Evolutionary conservation across 2,888 invertebrate genomes (phyloP), one percentile per base, ranked within the genome.

Genomic region (Carterocephalus palaemon): DNA sequence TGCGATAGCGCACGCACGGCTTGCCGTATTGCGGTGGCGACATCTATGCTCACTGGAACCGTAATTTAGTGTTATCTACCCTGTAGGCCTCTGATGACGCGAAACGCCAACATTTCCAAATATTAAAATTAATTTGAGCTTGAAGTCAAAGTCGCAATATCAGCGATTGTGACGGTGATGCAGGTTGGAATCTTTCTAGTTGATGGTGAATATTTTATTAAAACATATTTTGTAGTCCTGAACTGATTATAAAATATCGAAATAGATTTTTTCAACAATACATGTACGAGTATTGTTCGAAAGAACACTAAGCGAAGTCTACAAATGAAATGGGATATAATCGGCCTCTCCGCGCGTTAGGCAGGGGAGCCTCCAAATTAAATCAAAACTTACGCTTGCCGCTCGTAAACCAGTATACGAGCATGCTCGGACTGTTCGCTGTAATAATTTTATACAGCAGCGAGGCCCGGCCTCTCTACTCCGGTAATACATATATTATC

Each of bases 1-100:
- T 19, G 13, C 33, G 41, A 41, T 41, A 26, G 15, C 33, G 41
- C 41, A 41, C 41, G 41, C 41, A 9, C 33, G 43, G 43, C 36
- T 45, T 29, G n/a, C 17, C 16, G 33, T 29, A 49, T 49, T 47
- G 48, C 49, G 23, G 39, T 46, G 23, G 40, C 34, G 48, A 10
- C 19, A 9, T 33, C 33, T 32, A 33, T 15, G 32, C 6, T 24
- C 5, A 37, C 20, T 12, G 20, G 20, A 20, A n/a, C n/a, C n/a
- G 33, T 20, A 20, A 33, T 33, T 33, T 15, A 20, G n/a, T 28
- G 28, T 28, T n/a, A n/a, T n/a, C n/a, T n/a, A n/a, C n/a, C n/a
- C n/a, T n/a, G n/a, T n/a, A n/a, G n/a, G n/a, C n/a, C n/a, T n/a
- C n/a, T n/a, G n/a, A n/a, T n/a, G n/a, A n/a, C n/a, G n/a, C n/a